Percentiles rank a stretch among this genome's conserved stretches.
phyloP scores from a whole-genome alignment of 2,797 vertebrate species.

The Enteromius mattozi region DNA sequence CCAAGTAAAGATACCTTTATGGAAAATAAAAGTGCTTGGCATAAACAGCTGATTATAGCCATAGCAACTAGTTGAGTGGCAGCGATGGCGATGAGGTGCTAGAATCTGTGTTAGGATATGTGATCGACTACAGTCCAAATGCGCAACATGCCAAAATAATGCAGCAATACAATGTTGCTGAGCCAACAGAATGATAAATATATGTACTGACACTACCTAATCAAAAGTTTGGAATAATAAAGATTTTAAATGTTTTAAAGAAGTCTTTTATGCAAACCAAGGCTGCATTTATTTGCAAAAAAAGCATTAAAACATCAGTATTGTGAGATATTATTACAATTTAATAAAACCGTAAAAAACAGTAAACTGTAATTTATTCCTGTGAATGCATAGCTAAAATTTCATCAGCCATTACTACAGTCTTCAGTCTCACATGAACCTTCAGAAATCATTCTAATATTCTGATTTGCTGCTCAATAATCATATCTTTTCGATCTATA shows the following conservation, averaged over 20 bases:
- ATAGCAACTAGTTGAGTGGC: neutral
- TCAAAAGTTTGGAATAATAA: neutral
- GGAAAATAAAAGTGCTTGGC: neutral
- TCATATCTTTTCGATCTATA: neutral
- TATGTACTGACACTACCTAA: neutral
- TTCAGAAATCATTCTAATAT: no score
- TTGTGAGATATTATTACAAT: neutral
- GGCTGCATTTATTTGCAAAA: neutral
- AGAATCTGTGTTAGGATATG: neutral
- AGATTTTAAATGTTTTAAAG: neutral
- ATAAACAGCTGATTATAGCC: slow-evolving; percentile 4
- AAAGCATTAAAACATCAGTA: neutral
- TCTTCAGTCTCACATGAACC: neutral
- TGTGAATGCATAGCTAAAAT: no score
- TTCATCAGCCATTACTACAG: no score
- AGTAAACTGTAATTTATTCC: no score
- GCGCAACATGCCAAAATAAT: neutral
- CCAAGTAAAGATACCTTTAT: slow-evolving; percentile 31
- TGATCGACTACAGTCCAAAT: neutral
- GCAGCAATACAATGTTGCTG: no score
- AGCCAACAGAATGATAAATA: neutral
- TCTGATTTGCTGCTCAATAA: neutral
- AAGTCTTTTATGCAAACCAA: neutral
- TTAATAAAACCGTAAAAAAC: no score
- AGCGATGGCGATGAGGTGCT: neutral